These are phyloP conservation scores for Cotesia congregata DNA, from an alignment of 2,888 invertebrate species.

Conservation along the genomic window DNA sequence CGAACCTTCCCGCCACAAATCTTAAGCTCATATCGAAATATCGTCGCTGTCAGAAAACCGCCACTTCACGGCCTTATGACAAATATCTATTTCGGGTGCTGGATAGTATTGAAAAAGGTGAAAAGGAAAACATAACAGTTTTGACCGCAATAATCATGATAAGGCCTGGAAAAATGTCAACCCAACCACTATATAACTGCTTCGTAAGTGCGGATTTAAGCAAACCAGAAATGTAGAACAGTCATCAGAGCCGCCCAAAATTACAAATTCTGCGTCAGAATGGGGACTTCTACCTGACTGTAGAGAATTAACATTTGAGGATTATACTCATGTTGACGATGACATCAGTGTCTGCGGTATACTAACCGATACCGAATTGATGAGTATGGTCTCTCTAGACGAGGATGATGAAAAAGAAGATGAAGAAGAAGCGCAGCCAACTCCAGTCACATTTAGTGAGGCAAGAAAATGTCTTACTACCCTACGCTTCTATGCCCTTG, in stretches of 20 bases:
- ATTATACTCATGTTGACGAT: background rate
- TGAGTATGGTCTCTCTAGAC: too few species aligned
- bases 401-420: too few species aligned
- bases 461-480: too few species aligned
- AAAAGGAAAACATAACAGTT: background rate
- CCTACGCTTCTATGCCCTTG: too few species aligned
- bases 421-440: too few species aligned
- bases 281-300: background rate
- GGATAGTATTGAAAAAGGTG: background rate
- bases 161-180: background rate
- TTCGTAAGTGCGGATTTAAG: background rate
- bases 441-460: too few species aligned
- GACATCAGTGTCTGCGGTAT: background rate
- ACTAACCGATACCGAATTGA: background rate
- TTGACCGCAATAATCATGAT: background rate
- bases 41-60: too few species aligned
- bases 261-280: background rate
- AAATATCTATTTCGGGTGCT: too few species aligned
- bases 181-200: background rate
- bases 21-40: too few species aligned
- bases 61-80: too few species aligned
- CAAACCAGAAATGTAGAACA: background rate
- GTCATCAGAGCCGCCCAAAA: background rate
- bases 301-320: background rate
- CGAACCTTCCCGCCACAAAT: too few species aligned